Base-by-base conservation (phyloP, 92 coral and sea anemone genomes). In the Phenganax marumi region DNA sequence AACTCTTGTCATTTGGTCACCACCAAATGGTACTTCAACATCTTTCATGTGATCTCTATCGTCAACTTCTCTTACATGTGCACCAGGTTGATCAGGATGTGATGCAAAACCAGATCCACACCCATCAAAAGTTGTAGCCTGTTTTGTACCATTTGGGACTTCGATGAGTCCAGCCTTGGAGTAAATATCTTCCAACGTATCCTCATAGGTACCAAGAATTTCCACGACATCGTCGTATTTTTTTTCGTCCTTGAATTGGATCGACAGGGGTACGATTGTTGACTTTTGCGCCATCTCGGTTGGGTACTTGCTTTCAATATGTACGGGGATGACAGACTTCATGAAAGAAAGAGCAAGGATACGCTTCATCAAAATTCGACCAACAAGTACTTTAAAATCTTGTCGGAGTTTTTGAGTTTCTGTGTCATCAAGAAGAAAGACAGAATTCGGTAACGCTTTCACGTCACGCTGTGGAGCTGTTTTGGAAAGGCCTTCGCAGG, bases 1-100 rank as follows among this genome's bases (percentile, higher is more conserved):
- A 24, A 85, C 86, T 19, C 92, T 83, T 8, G 88, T 89, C 22
- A 84, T 49, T 70, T 89, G 89, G 55, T 89, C 90, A 39, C 92
- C 90, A 18, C 90, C 89, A 74, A 84, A 86, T 12, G 87, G 92
- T 22, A 89, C 88, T 52, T 68, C 58, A 19, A 89, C 84, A 7
- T 51, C 86, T 52, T 80, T 86, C 88, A 86, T 83, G 76, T 83
- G 85, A 70, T 82, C 68, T 9, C 73, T 51, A 7, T 16, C 62
- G 77, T 84, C 91, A 49, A 58, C 21, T 84, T 10, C 55, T 21
- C 25, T 88, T 3, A 55, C 47, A 61, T 88, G 91, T 6, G 85
- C 88, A 21, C 84, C 91, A 55, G 86, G 88, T 54, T 88, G 88
- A 52, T 70, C 87, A 70, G 91, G 88, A 17, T 54, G 79, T 6